Conservation (phyloP, 2,113 vertebrate genomes). For the Campylorhamphus procurvoides region DNA sequence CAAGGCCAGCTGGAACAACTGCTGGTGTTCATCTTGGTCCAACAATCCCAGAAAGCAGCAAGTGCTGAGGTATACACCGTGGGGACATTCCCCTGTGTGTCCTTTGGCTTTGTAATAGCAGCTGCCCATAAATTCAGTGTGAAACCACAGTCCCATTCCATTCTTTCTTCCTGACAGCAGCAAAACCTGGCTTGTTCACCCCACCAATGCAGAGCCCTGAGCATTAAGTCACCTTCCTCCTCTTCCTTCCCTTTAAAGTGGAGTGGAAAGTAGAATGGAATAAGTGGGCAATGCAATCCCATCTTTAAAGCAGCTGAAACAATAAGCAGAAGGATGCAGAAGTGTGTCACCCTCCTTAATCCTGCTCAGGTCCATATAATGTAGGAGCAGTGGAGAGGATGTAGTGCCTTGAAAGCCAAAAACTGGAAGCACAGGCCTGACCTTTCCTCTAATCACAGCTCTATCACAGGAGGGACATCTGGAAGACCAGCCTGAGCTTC, state of each 20-base stretch:
- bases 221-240: not conserved
- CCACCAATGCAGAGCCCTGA: not conserved
- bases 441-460: not conserved
- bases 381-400: rapidly evolving
- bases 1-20: not conserved
- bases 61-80: rapidly evolving
- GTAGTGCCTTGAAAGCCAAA: not conserved
- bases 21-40: not conserved
- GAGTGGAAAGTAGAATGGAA: not conserved
- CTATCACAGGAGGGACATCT: not conserved
- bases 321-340: not conserved
- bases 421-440: not conserved
- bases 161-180: not conserved
- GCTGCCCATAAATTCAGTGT: not conserved
- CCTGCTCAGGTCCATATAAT: too few species aligned
- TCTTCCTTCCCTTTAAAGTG: not conserved
- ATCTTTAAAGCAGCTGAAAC: not conserved
- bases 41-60: not conserved
- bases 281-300: rapidly evolving
- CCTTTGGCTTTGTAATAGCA: not conserved
- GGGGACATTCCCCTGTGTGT: not conserved
- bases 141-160: not conserved
- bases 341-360: rapidly evolving
- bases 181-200: not conserved
- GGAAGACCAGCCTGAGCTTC: not conserved